Base-by-base conservation (phyloP, 2,888 invertebrate genomes). In the Ophonus ardosiacus region DNA sequence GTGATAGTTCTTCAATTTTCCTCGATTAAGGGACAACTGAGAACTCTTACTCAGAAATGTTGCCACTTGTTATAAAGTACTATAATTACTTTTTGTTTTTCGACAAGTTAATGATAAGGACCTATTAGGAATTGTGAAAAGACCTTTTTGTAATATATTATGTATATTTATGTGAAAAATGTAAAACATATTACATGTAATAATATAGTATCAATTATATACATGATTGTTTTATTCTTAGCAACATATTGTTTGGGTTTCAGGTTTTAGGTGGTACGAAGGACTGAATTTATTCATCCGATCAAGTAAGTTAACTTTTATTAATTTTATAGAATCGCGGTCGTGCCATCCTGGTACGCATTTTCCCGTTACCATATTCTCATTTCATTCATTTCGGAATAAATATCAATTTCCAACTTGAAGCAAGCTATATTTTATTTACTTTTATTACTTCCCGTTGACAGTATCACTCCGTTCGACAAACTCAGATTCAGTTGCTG, bases 61-160 rank as follows among this genome's bases (percentile, higher is more conserved):
- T 85, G 85, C 85, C 80, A 85, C 79, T 78, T 81, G 81, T 81
- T 82, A 57, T 82, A 82, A 68, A 86, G 86, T 81, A 84, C 84
- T 85, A 51, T 51, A 78, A 74, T 63, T 81, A 80, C 82, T 51
- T 51, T 51, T 85, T 85, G 80, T 65, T 71, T 85, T 85, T 82
- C 56, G 82, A 84, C 79, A 81, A 80, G 63, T 76, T 85, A 85
- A 43, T 84, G 18, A 71, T 85, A 85, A 71, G 85, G 71, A 79
- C 63, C 65, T 71, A 68, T 83, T 74, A 83, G 81, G 68, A 86
- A 89, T 88, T 89, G 87, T 88, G 88, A 90, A 90, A 90, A 90
- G 90, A 90, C 90, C 89, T 90, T 83, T 91, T 91, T 90, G 90
- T 91, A 90, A 90, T 90, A 90, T 90, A 91, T 91, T 87, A 88